These are phyloP conservation scores for Steromphala cineraria DNA, from an alignment of 2,888 invertebrate genomes.

Conservation along the genomic window DNA sequence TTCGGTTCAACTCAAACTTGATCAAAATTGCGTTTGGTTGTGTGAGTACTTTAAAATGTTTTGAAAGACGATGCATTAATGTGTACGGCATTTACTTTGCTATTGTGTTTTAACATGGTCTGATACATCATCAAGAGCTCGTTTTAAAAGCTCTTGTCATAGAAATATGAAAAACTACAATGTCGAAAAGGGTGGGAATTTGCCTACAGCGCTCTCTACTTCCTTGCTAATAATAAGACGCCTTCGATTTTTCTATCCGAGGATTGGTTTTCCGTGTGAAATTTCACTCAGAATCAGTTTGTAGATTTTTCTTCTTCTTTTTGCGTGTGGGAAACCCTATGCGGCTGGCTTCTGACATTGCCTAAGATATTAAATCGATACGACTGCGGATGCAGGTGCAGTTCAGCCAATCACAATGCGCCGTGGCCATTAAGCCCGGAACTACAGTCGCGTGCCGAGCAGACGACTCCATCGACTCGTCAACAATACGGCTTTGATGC, in stretches of 20 bases:
- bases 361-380: not conserved
- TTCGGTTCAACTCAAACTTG: too few relatives aligned
- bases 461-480: conserved; percentile 18
- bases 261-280: not conserved
- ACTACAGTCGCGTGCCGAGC: conserved; percentile 26
- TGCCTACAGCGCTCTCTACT: not conserved
- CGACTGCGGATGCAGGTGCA: conserved; percentile 24
- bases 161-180: too few relatives aligned
- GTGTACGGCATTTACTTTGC: too few relatives aligned
- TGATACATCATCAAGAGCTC: too few relatives aligned
- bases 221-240: not conserved
- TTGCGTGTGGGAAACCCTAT: not conserved
- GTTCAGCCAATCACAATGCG: conserved; percentile 15
- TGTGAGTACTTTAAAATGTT: too few relatives aligned
- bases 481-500: conserved; percentile 25
- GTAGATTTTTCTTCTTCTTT: not conserved
- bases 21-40: too few relatives aligned
- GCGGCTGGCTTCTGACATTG: not conserved
- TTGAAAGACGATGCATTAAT: too few relatives aligned
- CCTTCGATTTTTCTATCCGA: not conserved
- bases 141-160: too few relatives aligned
- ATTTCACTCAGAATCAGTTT: not conserved
- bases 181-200: too few relatives aligned
- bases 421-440: conserved; percentile 22
- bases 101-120: too few relatives aligned